phyloP scores from a whole-genome alignment of 2,113 vertebrate species.

The Prionailurus bengalensis region DNA sequence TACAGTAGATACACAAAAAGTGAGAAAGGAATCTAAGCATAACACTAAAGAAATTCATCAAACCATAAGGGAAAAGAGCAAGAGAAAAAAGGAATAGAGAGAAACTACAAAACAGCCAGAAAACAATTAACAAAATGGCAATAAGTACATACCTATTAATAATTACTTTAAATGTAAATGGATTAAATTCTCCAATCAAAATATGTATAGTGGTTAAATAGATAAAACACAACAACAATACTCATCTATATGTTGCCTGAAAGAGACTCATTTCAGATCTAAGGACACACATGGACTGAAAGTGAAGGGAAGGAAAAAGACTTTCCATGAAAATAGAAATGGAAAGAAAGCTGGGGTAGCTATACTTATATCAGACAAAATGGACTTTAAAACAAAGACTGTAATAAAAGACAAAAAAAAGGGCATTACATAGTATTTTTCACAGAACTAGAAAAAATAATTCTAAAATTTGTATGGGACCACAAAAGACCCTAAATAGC shows the following conservation, averaged over 20 bases:
- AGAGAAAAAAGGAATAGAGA: background rate
- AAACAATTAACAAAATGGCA: background rate
- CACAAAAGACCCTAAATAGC: background rate
- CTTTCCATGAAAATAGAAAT: background rate
- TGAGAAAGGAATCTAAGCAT: background rate
- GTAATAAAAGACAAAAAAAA: background rate
- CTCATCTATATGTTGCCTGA: background rate
- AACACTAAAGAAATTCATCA: background rate
- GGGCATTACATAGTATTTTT: background rate
- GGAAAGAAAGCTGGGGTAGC: background rate
- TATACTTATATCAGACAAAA: background rate
- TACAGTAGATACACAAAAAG: background rate
- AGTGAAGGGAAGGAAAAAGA: background rate
- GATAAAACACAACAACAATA: background rate
- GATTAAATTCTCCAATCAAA: background rate
- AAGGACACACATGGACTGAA: background rate
- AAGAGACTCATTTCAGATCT: background rate
- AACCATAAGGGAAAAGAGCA: background rate
- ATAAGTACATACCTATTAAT: background rate
- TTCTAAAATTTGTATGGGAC: background rate
- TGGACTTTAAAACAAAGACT: background rate
- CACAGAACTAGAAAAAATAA: background rate
- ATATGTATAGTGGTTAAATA: background rate
- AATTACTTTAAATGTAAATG: background rate
- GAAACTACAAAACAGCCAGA: background rate